These are phyloP conservation scores for Hyaena hyaena DNA, from an alignment of 2,113 vertebrate species.

Conservation along the genomic window DNA sequence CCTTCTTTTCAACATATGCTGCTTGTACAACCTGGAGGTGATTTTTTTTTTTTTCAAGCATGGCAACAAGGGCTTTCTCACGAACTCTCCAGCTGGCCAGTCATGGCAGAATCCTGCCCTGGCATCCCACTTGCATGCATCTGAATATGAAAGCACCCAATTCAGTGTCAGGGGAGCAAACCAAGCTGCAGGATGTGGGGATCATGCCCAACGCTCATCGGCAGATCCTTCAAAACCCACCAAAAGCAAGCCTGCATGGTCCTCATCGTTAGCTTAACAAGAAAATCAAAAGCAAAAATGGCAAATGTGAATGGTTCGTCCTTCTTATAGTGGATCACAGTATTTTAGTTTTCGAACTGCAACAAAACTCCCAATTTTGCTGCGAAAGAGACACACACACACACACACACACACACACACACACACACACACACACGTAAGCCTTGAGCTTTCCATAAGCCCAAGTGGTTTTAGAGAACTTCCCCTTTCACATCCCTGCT, in stretches of 20 bases:
- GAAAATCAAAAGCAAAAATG: not conserved
- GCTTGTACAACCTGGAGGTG: not conserved
- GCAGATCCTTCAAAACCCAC: not conserved
- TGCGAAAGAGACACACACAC: not conserved
- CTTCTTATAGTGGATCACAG: not conserved
- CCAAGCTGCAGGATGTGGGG: rapidly evolving
- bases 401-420: not conserved
- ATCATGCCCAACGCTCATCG: not conserved
- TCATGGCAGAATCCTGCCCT: not conserved
- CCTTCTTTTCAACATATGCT: not conserved
- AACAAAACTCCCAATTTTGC: not conserved
- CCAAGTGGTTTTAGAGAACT: not conserved
- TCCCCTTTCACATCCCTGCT: too few species aligned
- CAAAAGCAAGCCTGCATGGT: not conserved
- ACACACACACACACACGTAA: not conserved
- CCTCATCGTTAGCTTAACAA: not conserved
- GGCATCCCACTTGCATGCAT: rapidly evolving
- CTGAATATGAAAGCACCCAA: not conserved
- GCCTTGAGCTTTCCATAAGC: not conserved
- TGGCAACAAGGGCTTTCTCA: not conserved
- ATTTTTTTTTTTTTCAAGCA: not conserved
- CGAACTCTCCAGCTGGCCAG: not conserved
- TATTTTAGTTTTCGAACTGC: not conserved
- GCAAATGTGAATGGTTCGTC: not conserved
- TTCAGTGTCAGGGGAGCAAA: not conserved